phyloP scores from a whole-genome alignment of 2,888 invertebrate species.

The Dysmachus trigonus region DNA sequence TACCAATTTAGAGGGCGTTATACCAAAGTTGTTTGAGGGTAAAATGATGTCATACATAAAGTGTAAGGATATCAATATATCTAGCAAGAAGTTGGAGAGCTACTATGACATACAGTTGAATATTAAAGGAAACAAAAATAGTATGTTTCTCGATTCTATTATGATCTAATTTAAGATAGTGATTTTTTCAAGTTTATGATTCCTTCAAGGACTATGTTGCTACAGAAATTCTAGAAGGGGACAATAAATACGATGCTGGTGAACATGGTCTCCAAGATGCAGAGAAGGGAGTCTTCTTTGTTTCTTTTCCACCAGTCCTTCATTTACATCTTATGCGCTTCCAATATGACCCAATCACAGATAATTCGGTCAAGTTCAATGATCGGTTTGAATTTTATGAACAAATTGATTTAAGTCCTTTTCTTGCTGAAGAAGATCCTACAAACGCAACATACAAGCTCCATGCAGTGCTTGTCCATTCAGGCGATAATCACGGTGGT shows the following conservation, averaged over 20 bases:
- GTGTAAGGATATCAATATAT: constrained; percentile 94
- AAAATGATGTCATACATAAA: constrained; percentile 97
- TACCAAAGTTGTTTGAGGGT: constrained; percentile 94
- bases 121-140: constrained; percentile 95
- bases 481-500: constrained; percentile 97
- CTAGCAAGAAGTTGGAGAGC: constrained; percentile 90
- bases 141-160: neutral
- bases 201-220: constrained; percentile 95
- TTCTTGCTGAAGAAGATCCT: constrained; percentile 80
- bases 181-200: constrained; percentile 70
- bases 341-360: constrained; percentile 94
- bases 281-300: constrained; percentile 94
- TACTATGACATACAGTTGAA: constrained; percentile 98
- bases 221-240: constrained; percentile 91
- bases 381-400: constrained; percentile 94
- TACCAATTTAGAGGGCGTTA: constrained; percentile 95
- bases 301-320: constrained; percentile 92
- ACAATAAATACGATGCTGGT: constrained; percentile 98
- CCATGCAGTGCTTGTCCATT: constrained; percentile 95
- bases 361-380: constrained; percentile 94
- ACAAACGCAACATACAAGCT: constrained; percentile 85
- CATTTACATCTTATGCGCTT: constrained; percentile 97
- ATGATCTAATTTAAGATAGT: neutral
- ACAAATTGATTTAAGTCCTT: constrained; percentile 84
- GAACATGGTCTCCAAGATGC: constrained; percentile 96